Percentiles rank a stretch among this genome's conserved stretches.
These are phyloP conservation scores for Drosophila anomelani DNA, from an alignment of 2,888 invertebrate species.

Conservation along the genomic window DNA sequence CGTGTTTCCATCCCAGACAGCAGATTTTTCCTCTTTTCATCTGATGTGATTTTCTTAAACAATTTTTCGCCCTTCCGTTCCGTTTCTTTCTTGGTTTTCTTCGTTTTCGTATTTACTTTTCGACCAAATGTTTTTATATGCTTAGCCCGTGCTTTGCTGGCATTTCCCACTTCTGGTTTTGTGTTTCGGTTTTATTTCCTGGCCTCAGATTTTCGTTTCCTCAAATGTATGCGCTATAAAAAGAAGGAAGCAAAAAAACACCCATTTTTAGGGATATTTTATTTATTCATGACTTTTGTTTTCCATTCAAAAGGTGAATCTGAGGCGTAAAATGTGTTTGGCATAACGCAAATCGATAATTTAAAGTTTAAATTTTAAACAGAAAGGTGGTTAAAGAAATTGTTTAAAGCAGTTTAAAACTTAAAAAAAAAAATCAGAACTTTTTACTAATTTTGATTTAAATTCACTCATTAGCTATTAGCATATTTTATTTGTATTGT, in stretches of 20 bases:
- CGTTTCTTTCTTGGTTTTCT: slow-evolving; percentile 36
- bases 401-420: no score
- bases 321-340: slow-evolving; percentile 16
- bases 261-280: slow-evolving; percentile 37
- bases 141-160: slow-evolving; percentile 54
- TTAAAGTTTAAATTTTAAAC: slow-evolving; percentile 1
- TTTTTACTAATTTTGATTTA: background rate
- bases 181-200: slow-evolving; percentile 58
- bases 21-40: slow-evolving; percentile 70
- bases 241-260: slow-evolving; percentile 25
- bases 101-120: slow-evolving; percentile 56
- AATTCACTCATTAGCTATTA: background rate
- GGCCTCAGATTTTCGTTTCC: slow-evolving; percentile 60
- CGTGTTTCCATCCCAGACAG: slow-evolving; percentile 69
- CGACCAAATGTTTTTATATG: slow-evolving; percentile 58
- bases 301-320: slow-evolving; percentile 64
- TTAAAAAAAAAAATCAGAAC: no score
- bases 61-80: slow-evolving; percentile 29
- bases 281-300: slow-evolving; percentile 67
- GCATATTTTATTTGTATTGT: background rate
- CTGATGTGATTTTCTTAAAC: slow-evolving; percentile 70
- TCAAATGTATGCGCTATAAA: slow-evolving; percentile 77
- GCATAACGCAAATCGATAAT: slow-evolving; percentile 17
- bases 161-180: slow-evolving; percentile 42
- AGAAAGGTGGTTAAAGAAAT: no score